Conservation (phyloP, 2,113 vertebrate genomes). For the Ammodytes dubius region DNA sequence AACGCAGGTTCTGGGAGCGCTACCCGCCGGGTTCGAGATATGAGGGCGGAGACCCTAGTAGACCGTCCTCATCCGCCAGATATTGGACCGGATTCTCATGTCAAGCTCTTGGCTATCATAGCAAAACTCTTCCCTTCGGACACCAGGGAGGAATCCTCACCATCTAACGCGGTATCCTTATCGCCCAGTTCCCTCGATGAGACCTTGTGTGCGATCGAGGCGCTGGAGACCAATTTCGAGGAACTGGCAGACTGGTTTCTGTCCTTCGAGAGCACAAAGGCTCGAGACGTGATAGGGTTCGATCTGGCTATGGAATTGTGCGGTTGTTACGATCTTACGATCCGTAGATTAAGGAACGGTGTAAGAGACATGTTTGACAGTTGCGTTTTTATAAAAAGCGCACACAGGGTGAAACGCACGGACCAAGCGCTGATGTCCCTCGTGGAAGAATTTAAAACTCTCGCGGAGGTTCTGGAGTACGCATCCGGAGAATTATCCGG, state of each 20-base stretch:
- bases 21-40: no score
- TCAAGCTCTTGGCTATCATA: neutral
- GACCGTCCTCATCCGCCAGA: neutral
- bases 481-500: no score
- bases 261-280: neutral
- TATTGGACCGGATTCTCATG: neutral
- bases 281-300: neutral
- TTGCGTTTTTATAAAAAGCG: neutral
- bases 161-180: neutral
- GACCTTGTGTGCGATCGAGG: neutral
- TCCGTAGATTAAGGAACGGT: neutral
- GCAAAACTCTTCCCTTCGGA: slow-evolving; percentile 15
- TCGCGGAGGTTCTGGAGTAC: no score
- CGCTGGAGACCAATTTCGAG: neutral
- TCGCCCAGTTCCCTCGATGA: neutral
- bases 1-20: neutral
- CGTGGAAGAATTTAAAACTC: no score
- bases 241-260: neutral
- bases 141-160: neutral
- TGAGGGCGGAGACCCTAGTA: accelerated
- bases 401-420: neutral
- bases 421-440: neutral
- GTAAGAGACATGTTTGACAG: neutral
- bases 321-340: neutral
- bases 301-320: neutral